phyloP scores from a whole-genome alignment of 2,888 invertebrate genomes.

The Cantharis flavilabris region DNA sequence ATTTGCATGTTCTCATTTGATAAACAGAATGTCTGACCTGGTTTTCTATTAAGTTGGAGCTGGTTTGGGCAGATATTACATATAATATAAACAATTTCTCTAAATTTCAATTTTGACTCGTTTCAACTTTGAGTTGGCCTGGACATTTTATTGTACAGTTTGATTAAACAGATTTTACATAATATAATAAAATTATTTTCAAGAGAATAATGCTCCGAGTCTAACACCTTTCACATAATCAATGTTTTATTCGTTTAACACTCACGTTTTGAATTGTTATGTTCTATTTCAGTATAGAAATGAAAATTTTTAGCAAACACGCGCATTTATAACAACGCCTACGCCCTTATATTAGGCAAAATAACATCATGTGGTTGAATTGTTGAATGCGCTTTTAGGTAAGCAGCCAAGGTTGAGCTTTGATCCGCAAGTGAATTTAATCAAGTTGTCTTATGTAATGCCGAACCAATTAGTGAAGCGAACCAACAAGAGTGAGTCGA shows the following conservation, averaged over 20 bases:
- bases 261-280: neutral
- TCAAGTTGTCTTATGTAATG: neutral
- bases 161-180: neutral
- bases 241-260: neutral
- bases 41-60: slow-evolving; percentile 16
- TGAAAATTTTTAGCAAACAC: neutral
- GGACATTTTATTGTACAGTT: neutral
- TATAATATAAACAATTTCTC: neutral
- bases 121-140: neutral
- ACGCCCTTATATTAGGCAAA: neutral
- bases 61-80: neutral
- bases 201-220: neutral
- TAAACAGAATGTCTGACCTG: slow-evolving; percentile 26
- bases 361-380: neutral
- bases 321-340: neutral
- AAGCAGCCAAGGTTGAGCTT: neutral
- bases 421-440: neutral
- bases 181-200: neutral
- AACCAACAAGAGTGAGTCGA: neutral
- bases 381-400: neutral
- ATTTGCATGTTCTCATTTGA: slow-evolving; percentile 26
- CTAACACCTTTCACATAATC: neutral
- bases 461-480: neutral
- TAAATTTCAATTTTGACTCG: neutral
- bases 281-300: neutral